Percentiles rank a stretch among this genome's conserved stretches.
phyloP scores from a whole-genome alignment of 2,797 vertebrate genomes.

The Graptemys geographica region DNA sequence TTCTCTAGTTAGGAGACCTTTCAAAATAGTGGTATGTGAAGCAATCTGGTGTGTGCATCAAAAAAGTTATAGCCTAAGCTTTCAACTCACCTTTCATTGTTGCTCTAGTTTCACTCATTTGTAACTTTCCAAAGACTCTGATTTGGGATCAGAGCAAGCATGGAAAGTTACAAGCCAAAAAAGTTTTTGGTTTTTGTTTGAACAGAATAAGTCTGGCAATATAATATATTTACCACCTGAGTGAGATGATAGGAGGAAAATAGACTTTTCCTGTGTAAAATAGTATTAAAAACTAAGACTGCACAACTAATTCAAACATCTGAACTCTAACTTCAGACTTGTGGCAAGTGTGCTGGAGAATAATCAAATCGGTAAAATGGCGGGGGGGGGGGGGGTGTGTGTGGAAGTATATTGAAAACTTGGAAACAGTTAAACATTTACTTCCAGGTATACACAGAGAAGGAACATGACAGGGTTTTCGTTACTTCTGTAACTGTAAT shows the following conservation, averaged over 20 bases:
- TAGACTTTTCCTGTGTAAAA: not conserved
- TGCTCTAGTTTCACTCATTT: not conserved
- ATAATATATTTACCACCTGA: fast-evolving
- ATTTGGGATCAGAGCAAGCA: not conserved
- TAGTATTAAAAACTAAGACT: not conserved
- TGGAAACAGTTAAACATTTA: not conserved
- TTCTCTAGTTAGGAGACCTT: not conserved
- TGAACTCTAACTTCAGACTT: not conserved
- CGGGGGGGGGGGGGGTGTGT: too few species aligned
- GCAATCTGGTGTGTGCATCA: not conserved
- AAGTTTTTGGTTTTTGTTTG: not conserved
- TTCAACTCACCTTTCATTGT: not conserved
- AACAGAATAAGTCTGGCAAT: not conserved
- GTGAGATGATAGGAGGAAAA: not conserved
- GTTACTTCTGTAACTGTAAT: not conserved
- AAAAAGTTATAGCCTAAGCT: not conserved
- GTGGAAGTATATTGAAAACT: not conserved
- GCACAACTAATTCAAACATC: not conserved
- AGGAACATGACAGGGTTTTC: not conserved
- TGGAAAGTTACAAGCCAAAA: not conserved
- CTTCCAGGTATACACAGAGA: fast-evolving
- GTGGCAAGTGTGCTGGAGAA: not conserved
- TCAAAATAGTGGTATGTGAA: fast-evolving
- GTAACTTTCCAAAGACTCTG: not conserved
- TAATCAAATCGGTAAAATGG: not conserved